Base-by-base conservation (phyloP, 2,888 invertebrate species). In the Mycalesis mineus region DNA sequence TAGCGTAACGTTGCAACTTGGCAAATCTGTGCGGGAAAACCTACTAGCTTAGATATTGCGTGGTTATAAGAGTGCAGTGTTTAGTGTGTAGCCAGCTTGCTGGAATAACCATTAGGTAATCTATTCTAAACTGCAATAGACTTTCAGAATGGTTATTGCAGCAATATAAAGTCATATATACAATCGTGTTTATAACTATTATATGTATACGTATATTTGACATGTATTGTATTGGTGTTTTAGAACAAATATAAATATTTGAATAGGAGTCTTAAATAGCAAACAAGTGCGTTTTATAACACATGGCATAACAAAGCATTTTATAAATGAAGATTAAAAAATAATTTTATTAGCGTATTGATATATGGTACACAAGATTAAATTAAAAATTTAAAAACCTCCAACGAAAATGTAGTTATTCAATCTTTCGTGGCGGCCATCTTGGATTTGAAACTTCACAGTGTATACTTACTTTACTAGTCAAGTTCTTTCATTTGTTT, bases 1-100 rank as follows among this genome's bases (percentile, higher is more conserved):
- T 80, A 86, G 75, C 73, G 73, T 74, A 74, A 75, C 73, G 76
- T 74, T 76, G 78, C 74, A 64, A 74, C 78, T 80, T 75, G 83
- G 71, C 68, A 74, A 75, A 88, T 88, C 88, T 88, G 88, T 78
- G 81, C 80, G 80, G 80, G 68, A 85, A 88, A 74, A 85, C 75
- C 84, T 82, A 76, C 70, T 72, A 73, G 78, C 83, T 86, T 85
- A 86, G 82, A 82, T 74, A 72, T 71, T 67, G 70, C 70, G 77
- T 73, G 72, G 31, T 55, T 72, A 55, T 62, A 62, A 37, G 52
- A 49, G 61, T 62, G 61, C 61, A 50, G 49, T 63, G 58, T 61
- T 48, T 13, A 49, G 55, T 52, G 58, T 51, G 29, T 39, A 29
- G 17, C 14, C 50, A 29, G 31, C 39, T 44, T 56, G 37, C 22